Evolutionary conservation across 2,113 vertebrate genomes (phyloP).

Genomic region (Dicerorhinus sumatrensis): DNA sequence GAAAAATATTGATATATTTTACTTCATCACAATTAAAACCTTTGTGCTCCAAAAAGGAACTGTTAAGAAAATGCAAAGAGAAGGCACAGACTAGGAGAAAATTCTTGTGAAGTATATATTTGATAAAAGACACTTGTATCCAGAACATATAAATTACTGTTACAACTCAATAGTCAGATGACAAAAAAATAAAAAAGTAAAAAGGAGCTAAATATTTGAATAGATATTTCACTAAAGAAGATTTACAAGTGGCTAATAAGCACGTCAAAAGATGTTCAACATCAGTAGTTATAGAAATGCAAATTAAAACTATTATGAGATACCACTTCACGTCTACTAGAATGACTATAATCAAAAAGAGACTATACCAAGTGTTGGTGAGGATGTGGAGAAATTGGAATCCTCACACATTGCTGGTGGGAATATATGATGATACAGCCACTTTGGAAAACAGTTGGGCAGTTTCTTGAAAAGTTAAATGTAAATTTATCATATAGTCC

Average conservation of each 20-base stretch:
- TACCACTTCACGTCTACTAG: not conserved
- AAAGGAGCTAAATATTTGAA: not conserved
- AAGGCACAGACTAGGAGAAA: not conserved
- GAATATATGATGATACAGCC: not conserved
- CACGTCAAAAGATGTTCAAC: not conserved
- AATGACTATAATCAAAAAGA: slow-evolving; percentile 13
- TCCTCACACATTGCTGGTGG: not conserved
- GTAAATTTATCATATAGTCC: not conserved
- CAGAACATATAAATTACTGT: not conserved
- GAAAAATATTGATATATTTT: not conserved
- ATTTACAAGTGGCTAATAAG: not conserved
- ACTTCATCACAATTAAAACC: not conserved
- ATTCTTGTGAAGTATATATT: not conserved
- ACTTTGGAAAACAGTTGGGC: not conserved
- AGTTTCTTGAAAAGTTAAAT: not conserved
- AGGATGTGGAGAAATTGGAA: not conserved
- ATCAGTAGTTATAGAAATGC: not conserved
- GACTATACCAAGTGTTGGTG: not conserved
- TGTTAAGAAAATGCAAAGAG: not conserved
- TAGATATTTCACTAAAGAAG: not conserved
- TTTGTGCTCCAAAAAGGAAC: not conserved
- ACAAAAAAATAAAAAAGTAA: not conserved
- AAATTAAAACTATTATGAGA: not conserved
- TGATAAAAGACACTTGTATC: not conserved
- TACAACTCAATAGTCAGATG: not conserved